A percentile compares a stretch with the other conserved stretches of the same genome.
Conservation (phyloP, 2,888 invertebrate genomes). For the Sinodicranocentrus sp. region DNA sequence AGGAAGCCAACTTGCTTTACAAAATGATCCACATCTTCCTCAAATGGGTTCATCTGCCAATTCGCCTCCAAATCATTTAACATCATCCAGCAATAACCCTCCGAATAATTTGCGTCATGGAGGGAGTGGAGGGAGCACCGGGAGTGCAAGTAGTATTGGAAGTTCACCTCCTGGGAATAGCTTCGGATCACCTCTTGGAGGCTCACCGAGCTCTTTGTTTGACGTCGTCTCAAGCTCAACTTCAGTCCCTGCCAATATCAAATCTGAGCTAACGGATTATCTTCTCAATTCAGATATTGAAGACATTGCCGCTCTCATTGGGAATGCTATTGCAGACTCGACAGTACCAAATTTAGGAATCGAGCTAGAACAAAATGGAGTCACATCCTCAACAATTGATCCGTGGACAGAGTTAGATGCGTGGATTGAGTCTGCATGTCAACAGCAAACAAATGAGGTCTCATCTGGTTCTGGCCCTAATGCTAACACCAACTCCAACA, state of each 20-base stretch:
- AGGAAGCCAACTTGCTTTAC: slow-evolving; percentile 64
- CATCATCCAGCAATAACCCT: slow-evolving; percentile 61
- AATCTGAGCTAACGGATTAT: slow-evolving; percentile 76
- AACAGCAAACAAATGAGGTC: slow-evolving; percentile 56
- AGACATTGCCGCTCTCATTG: slow-evolving; percentile 79
- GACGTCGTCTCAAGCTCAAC: slow-evolving; percentile 74
- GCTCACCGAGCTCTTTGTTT: slow-evolving; percentile 71
- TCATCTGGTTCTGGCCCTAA: slow-evolving; percentile 39
- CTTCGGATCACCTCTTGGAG: slow-evolving; percentile 68
- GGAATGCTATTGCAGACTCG: slow-evolving; percentile 92
- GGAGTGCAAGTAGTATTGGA: slow-evolving; percentile 74
- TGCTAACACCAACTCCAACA: slow-evolving; percentile 13
- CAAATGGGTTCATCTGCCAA: slow-evolving; percentile 73
- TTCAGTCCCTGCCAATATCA: slow-evolving; percentile 72
- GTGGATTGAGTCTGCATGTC: slow-evolving; percentile 89
- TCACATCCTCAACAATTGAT: slow-evolving; percentile 79
- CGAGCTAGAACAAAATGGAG: slow-evolving; percentile 81
- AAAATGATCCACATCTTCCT: slow-evolving; percentile 75
- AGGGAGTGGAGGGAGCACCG: slow-evolving; percentile 67
- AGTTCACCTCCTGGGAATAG: slow-evolving; percentile 72
- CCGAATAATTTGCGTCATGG: slow-evolving; percentile 62
- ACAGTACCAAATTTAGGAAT: slow-evolving; percentile 86
- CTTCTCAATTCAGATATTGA: slow-evolving; percentile 77
- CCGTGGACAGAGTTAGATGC: slow-evolving; percentile 94
- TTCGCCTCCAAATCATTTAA: slow-evolving; percentile 64